Percentiles rank a stretch among this genome's conserved stretches.
Conservation (phyloP, 2,113 vertebrate species). For the Odocoileus virginianus region DNA sequence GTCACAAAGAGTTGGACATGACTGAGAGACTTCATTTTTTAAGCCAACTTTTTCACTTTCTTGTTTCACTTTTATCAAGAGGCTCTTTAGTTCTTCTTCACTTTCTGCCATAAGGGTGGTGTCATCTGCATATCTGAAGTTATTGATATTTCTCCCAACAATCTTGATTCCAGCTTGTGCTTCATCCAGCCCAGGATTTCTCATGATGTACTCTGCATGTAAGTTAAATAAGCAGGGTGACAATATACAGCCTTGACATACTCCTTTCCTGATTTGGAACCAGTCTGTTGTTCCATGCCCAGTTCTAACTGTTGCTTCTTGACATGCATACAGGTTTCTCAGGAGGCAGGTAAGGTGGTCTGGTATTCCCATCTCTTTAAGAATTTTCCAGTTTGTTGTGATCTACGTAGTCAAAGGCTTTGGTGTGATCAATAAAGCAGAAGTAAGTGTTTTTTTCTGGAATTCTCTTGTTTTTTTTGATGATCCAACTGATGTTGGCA, state of each 20-base stretch:
- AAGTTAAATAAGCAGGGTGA: neutral
- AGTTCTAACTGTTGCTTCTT: neutral
- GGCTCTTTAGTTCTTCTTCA: neutral
- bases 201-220: neutral
- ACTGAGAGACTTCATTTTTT: neutral
- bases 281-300: neutral
- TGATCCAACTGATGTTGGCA: neutral
- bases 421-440: neutral
- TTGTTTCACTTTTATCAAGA: neutral
- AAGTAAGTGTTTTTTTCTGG: neutral
- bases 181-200: neutral
- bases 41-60: neutral
- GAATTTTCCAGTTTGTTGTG: neutral
- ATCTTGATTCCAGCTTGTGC: neutral
- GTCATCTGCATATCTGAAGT: neutral
- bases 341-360: neutral
- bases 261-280: neutral
- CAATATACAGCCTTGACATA: neutral
- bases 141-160: neutral
- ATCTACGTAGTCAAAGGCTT: neutral
- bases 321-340: neutral
- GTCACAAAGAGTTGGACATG: too few species aligned
- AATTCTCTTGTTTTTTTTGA: neutral
- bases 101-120: neutral
- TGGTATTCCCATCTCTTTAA: neutral